phyloP scores from a whole-genome alignment of 2,888 invertebrate genomes.

The Crepidodera aurea region DNA sequence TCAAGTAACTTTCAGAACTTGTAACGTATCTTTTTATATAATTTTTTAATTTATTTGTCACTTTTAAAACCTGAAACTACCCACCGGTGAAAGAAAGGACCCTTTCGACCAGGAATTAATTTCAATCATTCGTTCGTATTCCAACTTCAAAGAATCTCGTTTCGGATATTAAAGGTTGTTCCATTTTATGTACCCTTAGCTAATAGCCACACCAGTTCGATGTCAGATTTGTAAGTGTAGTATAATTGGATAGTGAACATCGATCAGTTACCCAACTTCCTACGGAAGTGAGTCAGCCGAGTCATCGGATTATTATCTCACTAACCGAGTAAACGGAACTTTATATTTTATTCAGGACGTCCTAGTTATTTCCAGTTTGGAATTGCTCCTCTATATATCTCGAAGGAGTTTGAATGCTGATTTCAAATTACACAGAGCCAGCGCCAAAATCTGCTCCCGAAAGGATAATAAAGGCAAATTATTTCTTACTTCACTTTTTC shows the following conservation, averaged over 20 bases:
- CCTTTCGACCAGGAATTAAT: no score
- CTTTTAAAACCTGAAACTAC: no score
- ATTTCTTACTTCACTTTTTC: conserved; percentile 39
- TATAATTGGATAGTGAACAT: conserved; percentile 1
- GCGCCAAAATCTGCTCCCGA: conserved; percentile 33
- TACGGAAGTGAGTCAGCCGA: conserved; percentile 21
- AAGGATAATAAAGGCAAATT: conserved; percentile 38
- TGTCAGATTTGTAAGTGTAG: not conserved
- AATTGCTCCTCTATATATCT: conserved; percentile 52
- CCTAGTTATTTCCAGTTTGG: conserved; percentile 55
- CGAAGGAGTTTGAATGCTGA: conserved; percentile 49
- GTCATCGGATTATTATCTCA: conserved; percentile 55
- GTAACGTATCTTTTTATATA: no score
- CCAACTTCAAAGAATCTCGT: no score
- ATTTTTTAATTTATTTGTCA: no score
- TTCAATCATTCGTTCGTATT: no score
- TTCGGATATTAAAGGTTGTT: not conserved
- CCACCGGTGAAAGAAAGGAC: no score
- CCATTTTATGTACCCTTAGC: not conserved
- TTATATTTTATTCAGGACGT: conserved; percentile 58
- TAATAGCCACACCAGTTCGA: not conserved
- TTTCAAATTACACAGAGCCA: conserved; percentile 44
- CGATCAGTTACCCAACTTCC: conserved; percentile 12
- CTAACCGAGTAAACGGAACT: conserved; percentile 53
- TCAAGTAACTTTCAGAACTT: no score